These are phyloP conservation scores for Plectropomus leopardus DNA, from an alignment of 2,113 vertebrate genomes.

Conservation along the genomic window DNA sequence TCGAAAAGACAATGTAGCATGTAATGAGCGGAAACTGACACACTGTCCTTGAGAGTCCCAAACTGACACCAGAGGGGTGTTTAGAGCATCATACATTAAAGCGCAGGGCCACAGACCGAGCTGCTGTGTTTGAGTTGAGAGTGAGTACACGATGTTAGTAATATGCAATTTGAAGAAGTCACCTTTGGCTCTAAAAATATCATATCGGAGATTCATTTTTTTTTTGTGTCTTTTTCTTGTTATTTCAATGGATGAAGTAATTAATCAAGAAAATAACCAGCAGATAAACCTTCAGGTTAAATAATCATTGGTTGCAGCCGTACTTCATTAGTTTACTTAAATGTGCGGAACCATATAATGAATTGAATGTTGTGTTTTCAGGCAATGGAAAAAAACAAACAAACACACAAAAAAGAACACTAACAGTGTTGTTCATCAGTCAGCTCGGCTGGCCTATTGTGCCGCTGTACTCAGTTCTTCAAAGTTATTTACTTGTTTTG, in stretches of 20 bases:
- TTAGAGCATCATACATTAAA: too few species aligned
- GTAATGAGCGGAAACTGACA: too few species aligned
- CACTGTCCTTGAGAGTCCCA: too few species aligned
- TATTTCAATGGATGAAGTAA: not conserved
- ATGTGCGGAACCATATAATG: not conserved
- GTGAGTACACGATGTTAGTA: not conserved
- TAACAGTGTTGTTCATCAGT: not conserved
- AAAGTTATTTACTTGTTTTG: constrained; percentile 11
- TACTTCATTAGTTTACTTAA: not conserved
- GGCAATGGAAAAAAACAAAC: not conserved
- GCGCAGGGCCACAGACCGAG: too few species aligned
- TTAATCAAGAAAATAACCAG: not conserved
- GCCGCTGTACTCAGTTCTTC: not conserved
- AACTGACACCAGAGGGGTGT: too few species aligned
- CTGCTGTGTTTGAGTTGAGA: too few species aligned
- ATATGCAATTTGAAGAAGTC: not conserved
- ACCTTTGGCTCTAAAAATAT: not conserved
- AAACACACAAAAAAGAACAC: not conserved
- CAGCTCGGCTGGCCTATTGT: not conserved
- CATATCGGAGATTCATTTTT: not conserved
- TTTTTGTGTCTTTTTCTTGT: not conserved
- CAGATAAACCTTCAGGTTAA: not conserved
- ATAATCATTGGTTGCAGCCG: not conserved
- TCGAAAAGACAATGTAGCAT: too few species aligned
- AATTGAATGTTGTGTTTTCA: not conserved